Evolutionary conservation across 2,113 vertebrate species (phyloP).

Genomic region (Bos indicus): DNA sequence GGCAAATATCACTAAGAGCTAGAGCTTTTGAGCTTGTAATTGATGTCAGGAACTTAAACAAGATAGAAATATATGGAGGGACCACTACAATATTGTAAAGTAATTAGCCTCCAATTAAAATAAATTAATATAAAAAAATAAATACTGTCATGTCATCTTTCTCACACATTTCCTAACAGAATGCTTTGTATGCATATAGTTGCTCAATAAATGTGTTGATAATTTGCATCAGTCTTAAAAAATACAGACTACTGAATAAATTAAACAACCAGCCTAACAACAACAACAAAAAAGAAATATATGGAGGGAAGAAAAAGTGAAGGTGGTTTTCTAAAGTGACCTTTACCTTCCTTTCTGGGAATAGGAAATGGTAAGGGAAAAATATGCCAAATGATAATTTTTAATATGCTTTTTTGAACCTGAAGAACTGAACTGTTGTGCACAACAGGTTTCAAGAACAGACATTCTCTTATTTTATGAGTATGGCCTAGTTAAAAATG

Average conservation of each 20-base stretch:
- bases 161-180: background rate
- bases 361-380: background rate
- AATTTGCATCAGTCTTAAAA: background rate
- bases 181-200: background rate
- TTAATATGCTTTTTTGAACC: background rate
- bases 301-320: background rate
- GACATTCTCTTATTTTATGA: background rate
- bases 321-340: background rate
- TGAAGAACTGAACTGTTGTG: slow-evolving; percentile 1
- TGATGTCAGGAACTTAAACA: background rate
- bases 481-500: background rate
- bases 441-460: background rate
- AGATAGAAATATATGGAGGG: background rate
- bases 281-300: background rate
- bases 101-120: background rate
- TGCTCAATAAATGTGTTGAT: background rate
- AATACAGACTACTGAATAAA: background rate
- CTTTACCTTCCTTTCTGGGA: background rate
- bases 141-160: background rate
- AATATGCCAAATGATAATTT: background rate
- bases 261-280: background rate
- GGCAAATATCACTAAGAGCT: background rate
- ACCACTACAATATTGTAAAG: background rate
- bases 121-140: background rate
- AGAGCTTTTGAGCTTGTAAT: background rate